Evolutionary conservation across 1,140 invertebrate genomes (phyloP).

Genomic region (Bombyx mandarina): DNA sequence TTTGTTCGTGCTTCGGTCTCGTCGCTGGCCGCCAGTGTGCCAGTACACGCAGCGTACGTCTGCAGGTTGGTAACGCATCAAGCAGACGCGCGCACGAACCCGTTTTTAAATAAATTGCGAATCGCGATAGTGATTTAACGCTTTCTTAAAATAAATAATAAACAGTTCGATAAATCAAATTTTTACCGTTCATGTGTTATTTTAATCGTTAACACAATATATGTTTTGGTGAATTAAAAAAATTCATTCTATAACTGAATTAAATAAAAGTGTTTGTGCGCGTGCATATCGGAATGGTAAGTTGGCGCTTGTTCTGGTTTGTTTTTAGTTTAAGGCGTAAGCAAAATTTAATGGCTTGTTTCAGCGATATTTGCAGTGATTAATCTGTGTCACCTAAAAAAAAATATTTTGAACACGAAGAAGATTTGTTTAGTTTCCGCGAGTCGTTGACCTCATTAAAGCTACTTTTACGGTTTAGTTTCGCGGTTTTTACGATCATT

Average conservation of each 20-base stretch:
- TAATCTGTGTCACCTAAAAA: too few relatives aligned
- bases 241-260: slow-evolving; percentile 12
- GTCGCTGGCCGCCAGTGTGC: too few relatives aligned
- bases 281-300: slow-evolving; percentile 22
- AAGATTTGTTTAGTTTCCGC: background rate
- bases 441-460: too few relatives aligned
- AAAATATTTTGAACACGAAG: too few relatives aligned
- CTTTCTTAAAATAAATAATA: slow-evolving; percentile 5
- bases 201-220: background rate
- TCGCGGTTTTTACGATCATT: too few relatives aligned
- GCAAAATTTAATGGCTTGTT: too few relatives aligned
- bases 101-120: slow-evolving; percentile 10
- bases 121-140: slow-evolving; percentile 6
- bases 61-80: slow-evolving; percentile 7
- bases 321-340: too few relatives aligned
- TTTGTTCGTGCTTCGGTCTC: slow-evolving; percentile 3
- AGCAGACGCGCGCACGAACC: slow-evolving; percentile 13
- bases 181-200: background rate
- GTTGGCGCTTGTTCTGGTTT: slow-evolving; percentile 17
- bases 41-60: slow-evolving; percentile 13
- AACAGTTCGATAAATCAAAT: background rate
- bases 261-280: background rate
- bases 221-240: background rate
- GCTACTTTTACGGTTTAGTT: too few relatives aligned
- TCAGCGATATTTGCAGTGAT: too few relatives aligned